These are phyloP conservation scores for Pterobdella sp. DNA, from an alignment of 2,888 invertebrate species.

Conservation along the genomic window DNA sequence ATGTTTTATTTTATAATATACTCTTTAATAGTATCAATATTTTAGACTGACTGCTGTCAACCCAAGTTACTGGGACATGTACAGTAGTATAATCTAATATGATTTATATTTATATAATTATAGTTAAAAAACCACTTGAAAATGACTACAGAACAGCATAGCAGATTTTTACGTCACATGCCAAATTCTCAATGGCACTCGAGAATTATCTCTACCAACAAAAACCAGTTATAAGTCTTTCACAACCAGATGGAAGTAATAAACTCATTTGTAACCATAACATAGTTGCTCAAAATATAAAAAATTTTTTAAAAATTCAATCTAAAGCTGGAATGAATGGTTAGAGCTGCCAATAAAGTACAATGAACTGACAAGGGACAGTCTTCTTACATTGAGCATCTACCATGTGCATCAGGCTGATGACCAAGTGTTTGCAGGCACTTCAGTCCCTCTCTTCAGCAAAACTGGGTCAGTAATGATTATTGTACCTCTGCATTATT, in stretches of 20 bases:
- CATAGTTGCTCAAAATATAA: not conserved
- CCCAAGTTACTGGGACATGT: too few species aligned
- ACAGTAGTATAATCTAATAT: too few species aligned
- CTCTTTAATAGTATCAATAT: too few species aligned
- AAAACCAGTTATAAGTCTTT: conserved; percentile 86
- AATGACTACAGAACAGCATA: conserved; percentile 61
- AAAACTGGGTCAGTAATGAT: conserved; percentile 61
- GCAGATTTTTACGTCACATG: conserved; percentile 81
- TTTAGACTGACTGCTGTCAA: too few species aligned
- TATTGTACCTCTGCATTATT: not conserved
- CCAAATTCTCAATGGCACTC: conserved; percentile 71
- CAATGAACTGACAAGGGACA: conserved; percentile 79
- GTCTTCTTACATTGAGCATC: conserved; percentile 76
- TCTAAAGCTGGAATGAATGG: conserved; percentile 90
- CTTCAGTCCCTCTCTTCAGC: conserved; percentile 84
- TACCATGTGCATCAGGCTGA: conserved; percentile 84
- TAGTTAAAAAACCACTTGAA: not conserved
- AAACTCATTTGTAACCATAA: conserved; percentile 36
- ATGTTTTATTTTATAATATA: too few species aligned
- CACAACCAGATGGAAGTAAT: conserved; percentile 82
- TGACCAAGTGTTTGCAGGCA: conserved; percentile 73
- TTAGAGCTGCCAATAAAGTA: conserved; percentile 78
- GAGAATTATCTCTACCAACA: conserved; percentile 74
- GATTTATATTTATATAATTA: not conserved
- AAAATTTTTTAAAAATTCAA: not conserved